phyloP scores from a whole-genome alignment of 2,888 invertebrate species.

The Ornithoptera priamus region DNA sequence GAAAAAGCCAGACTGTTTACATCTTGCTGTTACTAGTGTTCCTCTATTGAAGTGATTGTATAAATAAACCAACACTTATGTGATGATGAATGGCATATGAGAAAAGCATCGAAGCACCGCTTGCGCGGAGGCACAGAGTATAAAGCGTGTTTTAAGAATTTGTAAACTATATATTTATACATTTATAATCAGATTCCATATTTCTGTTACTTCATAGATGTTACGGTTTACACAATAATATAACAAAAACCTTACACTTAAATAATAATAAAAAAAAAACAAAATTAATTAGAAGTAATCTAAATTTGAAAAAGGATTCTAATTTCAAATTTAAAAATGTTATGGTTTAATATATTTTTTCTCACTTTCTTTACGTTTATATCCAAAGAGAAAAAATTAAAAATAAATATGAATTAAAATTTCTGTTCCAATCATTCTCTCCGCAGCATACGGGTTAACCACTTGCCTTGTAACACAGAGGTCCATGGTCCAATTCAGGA shows the following conservation, averaged over 20 bases:
- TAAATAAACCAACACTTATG: conserved; percentile 26
- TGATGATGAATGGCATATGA: conserved; percentile 56
- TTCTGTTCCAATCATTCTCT: too few species aligned
- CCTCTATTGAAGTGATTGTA: conserved; percentile 24
- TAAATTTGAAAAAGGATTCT: too few species aligned
- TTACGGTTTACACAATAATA: not conserved
- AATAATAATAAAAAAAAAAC: too few species aligned
- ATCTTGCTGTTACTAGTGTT: conserved; percentile 11
- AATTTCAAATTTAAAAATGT: too few species aligned
- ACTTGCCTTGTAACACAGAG: not conserved
- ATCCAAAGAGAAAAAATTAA: too few species aligned
- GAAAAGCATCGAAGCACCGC: conserved; percentile 71
- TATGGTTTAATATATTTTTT: too few species aligned
- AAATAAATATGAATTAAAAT: too few species aligned
- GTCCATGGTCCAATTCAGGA: too few species aligned
- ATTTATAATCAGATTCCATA: conserved; percentile 13
- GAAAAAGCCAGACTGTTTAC: conserved; percentile 30
- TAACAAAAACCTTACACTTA: too few species aligned
- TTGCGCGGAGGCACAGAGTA: conserved; percentile 59
- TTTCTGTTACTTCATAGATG: not conserved
- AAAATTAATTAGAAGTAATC: too few species aligned
- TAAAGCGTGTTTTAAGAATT: conserved; percentile 42
- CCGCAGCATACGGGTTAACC: not conserved
- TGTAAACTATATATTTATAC: conserved; percentile 7
- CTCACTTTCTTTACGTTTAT: too few species aligned